A percentile compares a stretch with the other conserved stretches of the same genome.
phyloP scores from a whole-genome alignment of 2,113 vertebrate species.

The Baryphthengus martii region DNA sequence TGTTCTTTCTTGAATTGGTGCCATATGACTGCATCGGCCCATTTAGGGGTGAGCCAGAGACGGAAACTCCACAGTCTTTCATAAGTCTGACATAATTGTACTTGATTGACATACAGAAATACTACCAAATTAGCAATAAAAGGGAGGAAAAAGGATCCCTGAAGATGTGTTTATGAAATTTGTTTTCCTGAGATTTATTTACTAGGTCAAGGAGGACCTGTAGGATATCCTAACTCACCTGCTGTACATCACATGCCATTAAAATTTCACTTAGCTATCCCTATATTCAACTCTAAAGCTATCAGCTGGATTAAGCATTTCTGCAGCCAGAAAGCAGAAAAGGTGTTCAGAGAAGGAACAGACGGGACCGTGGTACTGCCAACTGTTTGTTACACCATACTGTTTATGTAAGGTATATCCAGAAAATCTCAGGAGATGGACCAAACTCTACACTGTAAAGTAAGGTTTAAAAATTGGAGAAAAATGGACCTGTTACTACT shows the following conservation, averaged over 20 bases:
- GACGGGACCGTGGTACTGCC: neutral
- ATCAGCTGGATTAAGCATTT: neutral
- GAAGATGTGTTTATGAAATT: neutral
- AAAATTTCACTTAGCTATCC: neutral
- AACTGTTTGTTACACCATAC: too few relatives aligned
- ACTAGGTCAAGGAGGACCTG: neutral
- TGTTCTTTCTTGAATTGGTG: neutral
- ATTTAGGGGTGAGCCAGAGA: neutral
- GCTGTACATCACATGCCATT: neutral
- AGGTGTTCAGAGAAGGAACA: neutral
- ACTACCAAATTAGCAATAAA: neutral
- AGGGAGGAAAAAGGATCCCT: neutral
- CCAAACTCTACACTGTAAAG: neutral
- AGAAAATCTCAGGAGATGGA: neutral
- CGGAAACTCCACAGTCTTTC: neutral
- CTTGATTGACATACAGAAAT: neutral
- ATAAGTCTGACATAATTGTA: neutral
- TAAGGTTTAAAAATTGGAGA: neutral
- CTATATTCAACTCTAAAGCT: neutral
- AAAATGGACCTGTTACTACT: neutral
- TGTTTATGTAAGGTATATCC: accelerated
- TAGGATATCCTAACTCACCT: neutral
- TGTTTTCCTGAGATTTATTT: neutral
- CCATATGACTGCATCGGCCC: neutral
- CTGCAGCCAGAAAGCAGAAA: neutral